Conservation (phyloP, 2,888 invertebrate genomes). For the Eristalis intricaria region DNA sequence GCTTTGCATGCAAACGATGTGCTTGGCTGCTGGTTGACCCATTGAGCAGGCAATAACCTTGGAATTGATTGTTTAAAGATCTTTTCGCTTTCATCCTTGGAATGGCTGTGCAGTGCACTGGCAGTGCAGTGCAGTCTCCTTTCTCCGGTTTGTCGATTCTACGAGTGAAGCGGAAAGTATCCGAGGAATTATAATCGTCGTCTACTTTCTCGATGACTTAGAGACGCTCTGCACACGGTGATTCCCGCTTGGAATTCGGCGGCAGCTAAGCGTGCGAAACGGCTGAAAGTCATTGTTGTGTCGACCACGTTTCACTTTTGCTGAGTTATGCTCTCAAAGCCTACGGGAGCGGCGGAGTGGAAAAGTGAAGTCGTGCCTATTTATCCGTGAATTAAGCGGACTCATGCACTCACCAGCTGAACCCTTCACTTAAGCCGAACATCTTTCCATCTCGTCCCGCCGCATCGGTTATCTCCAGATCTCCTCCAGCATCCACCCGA, state of each 20-base stretch:
- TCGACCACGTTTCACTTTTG: background rate
- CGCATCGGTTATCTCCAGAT: background rate
- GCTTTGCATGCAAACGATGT: background rate
- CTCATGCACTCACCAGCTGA: no score
- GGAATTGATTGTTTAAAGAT: background rate
- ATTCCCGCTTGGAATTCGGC: background rate
- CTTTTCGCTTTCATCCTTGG: background rate
- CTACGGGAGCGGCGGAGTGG: background rate
- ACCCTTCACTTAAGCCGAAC: background rate
- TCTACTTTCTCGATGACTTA: background rate
- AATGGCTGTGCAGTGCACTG: background rate
- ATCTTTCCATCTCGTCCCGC: background rate
- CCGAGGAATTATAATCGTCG: background rate
- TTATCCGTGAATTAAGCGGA: background rate
- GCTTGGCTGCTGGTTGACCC: background rate
- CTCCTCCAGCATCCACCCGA: background rate
- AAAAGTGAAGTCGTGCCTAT: background rate
- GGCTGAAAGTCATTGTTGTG: background rate
- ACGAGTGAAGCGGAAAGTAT: background rate
- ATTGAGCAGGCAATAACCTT: background rate
- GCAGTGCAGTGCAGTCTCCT: background rate
- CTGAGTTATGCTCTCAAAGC: background rate
- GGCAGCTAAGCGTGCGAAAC: background rate
- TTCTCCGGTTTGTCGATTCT: background rate
- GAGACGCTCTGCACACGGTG: background rate